Conservation (phyloP, 2,888 invertebrate species). For the Pantelozetes paolii region DNA sequence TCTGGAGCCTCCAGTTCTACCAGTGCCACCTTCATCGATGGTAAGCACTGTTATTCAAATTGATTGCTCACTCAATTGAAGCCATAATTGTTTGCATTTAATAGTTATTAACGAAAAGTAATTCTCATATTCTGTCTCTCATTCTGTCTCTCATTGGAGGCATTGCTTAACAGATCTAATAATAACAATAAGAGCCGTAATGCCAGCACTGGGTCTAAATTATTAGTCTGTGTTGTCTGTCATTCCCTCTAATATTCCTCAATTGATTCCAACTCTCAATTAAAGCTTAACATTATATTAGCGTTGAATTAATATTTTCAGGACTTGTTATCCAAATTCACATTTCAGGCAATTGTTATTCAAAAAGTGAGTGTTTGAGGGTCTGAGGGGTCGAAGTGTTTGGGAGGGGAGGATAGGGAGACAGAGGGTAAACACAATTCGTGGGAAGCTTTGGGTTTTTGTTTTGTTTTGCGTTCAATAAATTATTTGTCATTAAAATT, state of each 20-base stretch:
- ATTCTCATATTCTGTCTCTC: background rate
- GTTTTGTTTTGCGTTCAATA: constrained; percentile 14
- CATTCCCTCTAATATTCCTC: constrained; percentile 24
- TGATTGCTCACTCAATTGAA: background rate
- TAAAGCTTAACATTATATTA: constrained; percentile 10
- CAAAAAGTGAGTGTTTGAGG: constrained; percentile 4
- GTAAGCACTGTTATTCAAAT: constrained; percentile 16
- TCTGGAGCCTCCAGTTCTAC: constrained; percentile 17
- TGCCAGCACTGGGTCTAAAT: constrained; percentile 22
- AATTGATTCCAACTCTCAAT: constrained; percentile 34
- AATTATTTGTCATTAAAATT: constrained; percentile 21
- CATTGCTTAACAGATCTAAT: constrained; percentile 13
- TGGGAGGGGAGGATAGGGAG: background rate
- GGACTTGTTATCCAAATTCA: constrained; percentile 29
- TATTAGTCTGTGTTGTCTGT: constrained; percentile 30
- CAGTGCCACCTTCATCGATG: constrained; percentile 25
- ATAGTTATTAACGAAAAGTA: background rate
- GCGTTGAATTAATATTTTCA: constrained; percentile 3
- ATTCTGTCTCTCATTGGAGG: constrained; percentile 10
- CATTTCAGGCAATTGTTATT: constrained; percentile 33
- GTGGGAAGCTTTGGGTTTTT: constrained; percentile 18
- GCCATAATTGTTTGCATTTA: background rate
- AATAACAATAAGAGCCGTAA: constrained; percentile 10
- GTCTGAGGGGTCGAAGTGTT: background rate
- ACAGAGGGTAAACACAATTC: background rate